These are phyloP conservation scores for Chaenogobius annularis DNA, from an alignment of 2,113 vertebrate species.

Conservation along the genomic window DNA sequence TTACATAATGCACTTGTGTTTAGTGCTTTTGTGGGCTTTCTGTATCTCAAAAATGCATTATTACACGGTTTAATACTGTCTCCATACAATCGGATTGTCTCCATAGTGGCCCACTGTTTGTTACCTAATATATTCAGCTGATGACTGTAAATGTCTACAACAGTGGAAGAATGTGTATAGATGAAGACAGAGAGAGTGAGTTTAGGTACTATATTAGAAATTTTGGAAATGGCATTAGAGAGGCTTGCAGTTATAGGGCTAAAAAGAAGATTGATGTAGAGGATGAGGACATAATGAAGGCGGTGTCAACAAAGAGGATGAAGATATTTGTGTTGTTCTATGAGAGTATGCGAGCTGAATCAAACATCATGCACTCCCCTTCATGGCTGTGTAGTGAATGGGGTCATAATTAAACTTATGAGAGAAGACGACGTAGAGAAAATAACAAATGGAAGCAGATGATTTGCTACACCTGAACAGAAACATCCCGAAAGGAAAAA, in stretches of 20 bases:
- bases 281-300: not conserved
- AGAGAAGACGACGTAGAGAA: not conserved
- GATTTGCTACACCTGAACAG: not conserved
- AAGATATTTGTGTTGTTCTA: no score
- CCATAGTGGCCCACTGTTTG: not conserved
- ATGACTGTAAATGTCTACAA: not conserved
- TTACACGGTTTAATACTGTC: not conserved
- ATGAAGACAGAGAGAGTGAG: not conserved
- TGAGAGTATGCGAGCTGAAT: no score
- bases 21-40: slow-evolving; percentile 1
- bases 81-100: not conserved
- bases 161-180: not conserved
- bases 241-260: not conserved
- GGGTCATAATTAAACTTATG: not conserved
- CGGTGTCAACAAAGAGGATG: no score
- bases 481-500: not conserved
- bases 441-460: not conserved
- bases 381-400: not conserved
- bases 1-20: not conserved
- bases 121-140: not conserved
- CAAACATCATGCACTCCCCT: no score
- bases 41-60: slow-evolving; percentile 1
- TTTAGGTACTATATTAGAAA: not conserved
- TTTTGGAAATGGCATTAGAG: not conserved
- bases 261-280: no score